Evolutionary conservation across 2,113 vertebrate species (phyloP).

Genomic region (Carollia perspicillata): DNA sequence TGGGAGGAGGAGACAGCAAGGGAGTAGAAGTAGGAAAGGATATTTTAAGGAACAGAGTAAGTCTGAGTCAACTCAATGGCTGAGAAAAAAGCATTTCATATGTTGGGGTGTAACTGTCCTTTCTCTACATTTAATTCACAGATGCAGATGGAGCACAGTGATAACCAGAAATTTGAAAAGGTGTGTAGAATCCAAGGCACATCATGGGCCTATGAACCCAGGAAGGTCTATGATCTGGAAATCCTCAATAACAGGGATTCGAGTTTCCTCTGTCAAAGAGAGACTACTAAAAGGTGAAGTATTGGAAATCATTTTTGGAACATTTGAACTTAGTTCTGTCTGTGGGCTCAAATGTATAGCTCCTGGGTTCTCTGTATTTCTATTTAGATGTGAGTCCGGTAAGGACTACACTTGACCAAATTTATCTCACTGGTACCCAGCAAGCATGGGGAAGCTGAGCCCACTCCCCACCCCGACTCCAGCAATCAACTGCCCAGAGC

Average conservation of each 20-base stretch:
- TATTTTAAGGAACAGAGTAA: not conserved
- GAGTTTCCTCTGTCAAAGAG: not conserved
- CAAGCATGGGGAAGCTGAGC: not conserved
- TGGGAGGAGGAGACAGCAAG: not conserved
- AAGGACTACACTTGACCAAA: not conserved
- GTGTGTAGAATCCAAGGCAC: not conserved
- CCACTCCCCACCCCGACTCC: not conserved
- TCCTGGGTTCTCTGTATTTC: not conserved
- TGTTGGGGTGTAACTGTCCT: not conserved
- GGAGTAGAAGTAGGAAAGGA: not conserved
- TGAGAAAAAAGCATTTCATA: not conserved
- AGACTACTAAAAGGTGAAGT: not conserved
- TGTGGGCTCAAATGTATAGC: not conserved
- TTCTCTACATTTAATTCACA: not conserved
- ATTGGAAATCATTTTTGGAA: not conserved
- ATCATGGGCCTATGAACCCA: not conserved
- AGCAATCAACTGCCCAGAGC: not conserved
- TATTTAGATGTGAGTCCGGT: not conserved
- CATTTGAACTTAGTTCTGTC: not conserved
- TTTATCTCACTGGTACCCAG: not conserved
- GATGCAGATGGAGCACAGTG: not conserved
- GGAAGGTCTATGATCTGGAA: not conserved
- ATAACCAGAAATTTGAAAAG: not conserved
- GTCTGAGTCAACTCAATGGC: not conserved
- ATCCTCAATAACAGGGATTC: not conserved